A percentile compares a stretch with the other conserved stretches of the same genome.
Conservation (phyloP, 2,113 vertebrate genomes). For the Misgurnus anguillicaudatus region DNA sequence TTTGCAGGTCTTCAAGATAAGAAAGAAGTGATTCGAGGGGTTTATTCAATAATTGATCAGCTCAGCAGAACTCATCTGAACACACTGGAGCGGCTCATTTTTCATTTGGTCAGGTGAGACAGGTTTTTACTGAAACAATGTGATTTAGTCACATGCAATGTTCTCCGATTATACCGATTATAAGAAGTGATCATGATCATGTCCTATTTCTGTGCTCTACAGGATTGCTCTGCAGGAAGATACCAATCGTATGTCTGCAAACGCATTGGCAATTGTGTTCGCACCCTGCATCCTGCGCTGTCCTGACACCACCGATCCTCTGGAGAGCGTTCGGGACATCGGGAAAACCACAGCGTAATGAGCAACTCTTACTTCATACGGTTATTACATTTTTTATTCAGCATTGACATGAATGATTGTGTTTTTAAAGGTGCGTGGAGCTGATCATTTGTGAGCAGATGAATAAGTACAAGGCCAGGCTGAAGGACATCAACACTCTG, state of each 20-base stretch:
- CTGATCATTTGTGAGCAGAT: slow-evolving; percentile 95
- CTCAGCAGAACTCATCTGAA: slow-evolving; percentile 92
- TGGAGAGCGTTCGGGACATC: slow-evolving; percentile 96
- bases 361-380: background rate
- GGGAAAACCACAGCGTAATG: slow-evolving; percentile 96
- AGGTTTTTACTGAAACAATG: background rate
- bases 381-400: background rate
- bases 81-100: slow-evolving; percentile 94
- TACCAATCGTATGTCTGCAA: slow-evolving; percentile 97
- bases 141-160: no score
- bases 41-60: slow-evolving; percentile 95
- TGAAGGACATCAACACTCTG: slow-evolving; percentile 96
- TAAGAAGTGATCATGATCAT: no score
- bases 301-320: slow-evolving; percentile 90
- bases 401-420: background rate
- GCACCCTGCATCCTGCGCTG: slow-evolving; percentile 97
- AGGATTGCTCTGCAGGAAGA: slow-evolving; percentile 95
- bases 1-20: slow-evolving; percentile 88
- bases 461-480: slow-evolving; percentile 93
- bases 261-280: slow-evolving; percentile 96
- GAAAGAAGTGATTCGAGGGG: slow-evolving; percentile 87
- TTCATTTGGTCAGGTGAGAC: slow-evolving; percentile 92
- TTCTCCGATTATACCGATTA: background rate
- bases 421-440: slow-evolving; percentile 86
- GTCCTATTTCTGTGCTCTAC: slow-evolving; percentile 46